A percentile compares a stretch with the other conserved stretches of the same genome.
phyloP scores from a whole-genome alignment of 2,113 vertebrate genomes.

The Urocitellus parryii region DNA sequence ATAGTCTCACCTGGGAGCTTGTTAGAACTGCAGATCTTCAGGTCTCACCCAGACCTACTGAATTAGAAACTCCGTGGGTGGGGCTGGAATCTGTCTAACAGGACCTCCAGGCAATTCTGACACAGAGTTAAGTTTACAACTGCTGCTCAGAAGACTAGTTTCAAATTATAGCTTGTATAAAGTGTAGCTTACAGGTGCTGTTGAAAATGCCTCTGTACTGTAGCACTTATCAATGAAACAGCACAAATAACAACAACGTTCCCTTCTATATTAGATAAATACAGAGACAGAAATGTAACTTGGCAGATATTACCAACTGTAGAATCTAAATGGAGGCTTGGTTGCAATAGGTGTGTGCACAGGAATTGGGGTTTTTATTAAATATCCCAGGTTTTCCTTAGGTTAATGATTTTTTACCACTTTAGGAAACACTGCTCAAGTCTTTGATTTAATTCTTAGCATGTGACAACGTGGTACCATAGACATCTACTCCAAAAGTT shows the following conservation, averaged over 20 bases:
- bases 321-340: not conserved
- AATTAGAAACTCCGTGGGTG: not conserved
- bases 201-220: not conserved
- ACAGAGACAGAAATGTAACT: not conserved
- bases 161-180: not conserved
- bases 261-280: not conserved
- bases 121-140: not conserved
- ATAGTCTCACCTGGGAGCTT: not conserved
- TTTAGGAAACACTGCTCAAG: not conserved
- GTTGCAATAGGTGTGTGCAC: not conserved
- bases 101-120: not conserved
- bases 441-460: not conserved
- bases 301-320: not conserved
- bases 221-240: not conserved
- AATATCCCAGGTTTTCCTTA: not conserved
- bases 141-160: not conserved
- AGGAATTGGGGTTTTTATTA: not conserved
- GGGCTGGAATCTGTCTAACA: not conserved
- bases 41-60: not conserved
- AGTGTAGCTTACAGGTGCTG: not conserved
- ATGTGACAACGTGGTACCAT: not conserved
- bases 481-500: not conserved
- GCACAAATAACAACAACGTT: not conserved
- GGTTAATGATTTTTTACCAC: not conserved
- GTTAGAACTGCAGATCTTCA: not conserved